Evolutionary conservation across 2,888 invertebrate genomes (phyloP).

Genomic region (Frankliniella intonsa): DNA sequence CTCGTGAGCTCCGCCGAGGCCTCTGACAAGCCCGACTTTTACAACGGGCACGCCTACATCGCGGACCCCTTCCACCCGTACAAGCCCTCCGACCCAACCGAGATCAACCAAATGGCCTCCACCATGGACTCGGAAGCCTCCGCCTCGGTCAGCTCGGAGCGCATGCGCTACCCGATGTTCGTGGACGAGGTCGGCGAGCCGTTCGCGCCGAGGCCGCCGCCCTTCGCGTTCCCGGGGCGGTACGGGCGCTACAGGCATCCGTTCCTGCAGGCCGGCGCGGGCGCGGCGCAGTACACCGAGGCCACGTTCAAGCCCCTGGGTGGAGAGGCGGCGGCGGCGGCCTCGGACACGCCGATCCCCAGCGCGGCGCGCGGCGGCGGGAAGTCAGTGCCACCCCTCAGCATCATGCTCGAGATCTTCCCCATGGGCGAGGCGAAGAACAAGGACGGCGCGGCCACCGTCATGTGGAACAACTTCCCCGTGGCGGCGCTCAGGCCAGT

Average conservation of each 20-base stretch:
- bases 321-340: neutral
- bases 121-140: neutral
- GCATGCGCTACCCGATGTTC: neutral
- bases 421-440: constrained; percentile 33
- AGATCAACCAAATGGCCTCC: constrained; percentile 31
- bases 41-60: constrained; percentile 38
- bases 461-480: constrained; percentile 24
- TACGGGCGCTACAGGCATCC: neutral
- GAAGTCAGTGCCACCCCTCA: constrained; percentile 29
- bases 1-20: neutral
- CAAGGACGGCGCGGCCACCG: constrained; percentile 8
- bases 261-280: neutral
- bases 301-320: constrained; percentile 14
- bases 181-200: constrained; percentile 3
- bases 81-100: constrained; percentile 37
- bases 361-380: neutral
- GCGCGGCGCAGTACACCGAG: constrained; percentile 1
- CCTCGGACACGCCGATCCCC: neutral
- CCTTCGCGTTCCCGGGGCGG: neutral
- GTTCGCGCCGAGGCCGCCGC: neutral
- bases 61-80: constrained; percentile 37
- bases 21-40: constrained; percentile 13
- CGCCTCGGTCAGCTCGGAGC: neutral
- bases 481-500: neutral
- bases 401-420: constrained; percentile 35